A percentile compares a stretch with the other conserved stretches of the same genome.
phyloP scores from a whole-genome alignment of 2,888 invertebrate genomes.

The Noctua janthe region DNA sequence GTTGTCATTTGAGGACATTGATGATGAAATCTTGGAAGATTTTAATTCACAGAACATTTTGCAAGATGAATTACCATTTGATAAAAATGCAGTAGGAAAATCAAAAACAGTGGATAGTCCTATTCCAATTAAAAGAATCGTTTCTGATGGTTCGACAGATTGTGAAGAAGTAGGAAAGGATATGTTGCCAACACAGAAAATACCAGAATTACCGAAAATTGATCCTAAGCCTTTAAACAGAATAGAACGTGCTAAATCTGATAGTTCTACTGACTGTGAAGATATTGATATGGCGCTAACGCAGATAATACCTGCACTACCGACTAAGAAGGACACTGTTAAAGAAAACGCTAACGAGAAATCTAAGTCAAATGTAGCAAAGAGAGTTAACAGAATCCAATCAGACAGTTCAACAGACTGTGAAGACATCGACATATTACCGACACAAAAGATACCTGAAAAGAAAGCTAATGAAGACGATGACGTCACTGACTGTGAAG shows the following conservation, averaged over 20 bases:
- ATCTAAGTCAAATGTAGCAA: constrained; percentile 22
- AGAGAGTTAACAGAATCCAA: constrained; percentile 63
- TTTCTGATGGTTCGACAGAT: constrained; percentile 67
- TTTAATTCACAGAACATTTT: constrained; percentile 82
- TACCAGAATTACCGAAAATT: constrained; percentile 42
- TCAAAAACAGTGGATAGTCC: constrained; percentile 4
- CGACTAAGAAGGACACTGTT: constrained; percentile 7
- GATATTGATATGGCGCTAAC: constrained; percentile 75
- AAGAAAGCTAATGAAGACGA: constrained; percentile 67
- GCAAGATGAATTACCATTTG: constrained; percentile 67
- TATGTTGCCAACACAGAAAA: constrained; percentile 64
- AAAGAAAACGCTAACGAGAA: constrained; percentile 5
- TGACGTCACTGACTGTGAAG: constrained; percentile 78
- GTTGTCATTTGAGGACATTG: constrained; percentile 81
- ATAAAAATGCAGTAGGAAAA: constrained; percentile 31
- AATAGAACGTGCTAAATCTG: constrained; percentile 64
- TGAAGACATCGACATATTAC: constrained; percentile 69
- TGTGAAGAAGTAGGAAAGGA: constrained; percentile 65
- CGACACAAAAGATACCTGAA: constrained; percentile 64
- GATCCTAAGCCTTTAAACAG: constrained; percentile 35
- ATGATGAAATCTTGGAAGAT: constrained; percentile 72
- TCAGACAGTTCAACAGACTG: constrained; percentile 73
- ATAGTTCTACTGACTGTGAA: constrained; percentile 78
- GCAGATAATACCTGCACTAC: constrained; percentile 68
- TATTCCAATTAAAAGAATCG: constrained; percentile 43